A percentile compares a stretch with the other conserved stretches of the same genome.
These are phyloP conservation scores for Bos javanicus DNA, from an alignment of 2,113 vertebrate species.

Conservation along the genomic window DNA sequence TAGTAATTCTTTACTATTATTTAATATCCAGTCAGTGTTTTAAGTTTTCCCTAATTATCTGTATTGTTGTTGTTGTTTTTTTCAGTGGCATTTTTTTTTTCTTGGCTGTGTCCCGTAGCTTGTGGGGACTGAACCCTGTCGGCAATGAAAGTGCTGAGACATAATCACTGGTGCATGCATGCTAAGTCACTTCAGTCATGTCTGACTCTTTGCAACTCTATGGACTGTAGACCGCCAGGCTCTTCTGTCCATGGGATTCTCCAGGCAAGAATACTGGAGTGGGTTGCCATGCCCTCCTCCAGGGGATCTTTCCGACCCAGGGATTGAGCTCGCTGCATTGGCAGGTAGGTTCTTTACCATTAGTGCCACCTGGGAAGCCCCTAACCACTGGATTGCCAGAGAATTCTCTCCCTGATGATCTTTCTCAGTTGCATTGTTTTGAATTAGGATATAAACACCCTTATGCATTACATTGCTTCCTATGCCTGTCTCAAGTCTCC, in stretches of 20 bases:
- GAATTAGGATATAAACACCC: not conserved
- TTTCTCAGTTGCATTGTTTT: not conserved
- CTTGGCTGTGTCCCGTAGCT: not conserved
- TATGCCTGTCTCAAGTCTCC: not conserved
- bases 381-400: not conserved
- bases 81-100: not conserved
- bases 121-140: not conserved
- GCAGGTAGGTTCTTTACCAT: not conserved
- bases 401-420: not conserved
- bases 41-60: not conserved
- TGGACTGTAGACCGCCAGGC: not conserved
- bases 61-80: accelerated
- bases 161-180: not conserved
- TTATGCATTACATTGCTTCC: not conserved
- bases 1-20: not conserved
- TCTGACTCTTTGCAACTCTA: not conserved
- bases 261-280: not conserved
- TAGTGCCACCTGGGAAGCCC: not conserved
- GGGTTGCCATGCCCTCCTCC: not conserved
- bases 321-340: not conserved
- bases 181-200: not conserved
- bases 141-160: not conserved
- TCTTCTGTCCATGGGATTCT: not conserved
- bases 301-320: not conserved
- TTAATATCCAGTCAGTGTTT: not conserved